These are phyloP conservation scores for Neoniphon sammara DNA, from an alignment of 2,797 vertebrate species.

Conservation along the genomic window DNA sequence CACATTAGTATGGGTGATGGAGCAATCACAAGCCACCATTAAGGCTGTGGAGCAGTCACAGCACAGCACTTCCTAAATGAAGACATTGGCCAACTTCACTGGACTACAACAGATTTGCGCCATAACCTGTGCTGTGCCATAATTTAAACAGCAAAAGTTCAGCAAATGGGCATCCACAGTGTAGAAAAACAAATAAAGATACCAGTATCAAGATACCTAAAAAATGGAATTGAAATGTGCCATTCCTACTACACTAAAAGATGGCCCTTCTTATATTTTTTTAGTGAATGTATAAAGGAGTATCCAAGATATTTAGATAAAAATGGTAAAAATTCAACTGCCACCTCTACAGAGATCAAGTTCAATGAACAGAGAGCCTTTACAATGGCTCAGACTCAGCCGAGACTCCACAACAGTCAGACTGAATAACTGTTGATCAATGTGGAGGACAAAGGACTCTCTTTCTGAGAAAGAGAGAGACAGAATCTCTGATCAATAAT, in stretches of 20 bases:
- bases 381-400: slow-evolving; percentile 51
- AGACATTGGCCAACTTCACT: slow-evolving; percentile 35
- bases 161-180: slow-evolving; percentile 13
- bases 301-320: neutral
- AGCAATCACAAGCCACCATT: slow-evolving; percentile 80
- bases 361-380: slow-evolving; percentile 36
- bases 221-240: neutral
- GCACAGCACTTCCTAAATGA: slow-evolving; percentile 60
- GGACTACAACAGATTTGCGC: slow-evolving; percentile 32
- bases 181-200: slow-evolving; percentile 14
- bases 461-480: slow-evolving; percentile 65
- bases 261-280: no score
- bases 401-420: slow-evolving; percentile 49
- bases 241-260: neutral
- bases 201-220: neutral
- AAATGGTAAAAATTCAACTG: neutral
- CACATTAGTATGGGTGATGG: slow-evolving; percentile 83
- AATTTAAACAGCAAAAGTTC: slow-evolving; percentile 12
- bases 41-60: slow-evolving; percentile 64
- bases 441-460: slow-evolving; percentile 62
- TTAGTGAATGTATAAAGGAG: neutral
- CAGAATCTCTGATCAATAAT: slow-evolving; percentile 76
- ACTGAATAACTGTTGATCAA: slow-evolving; percentile 74
- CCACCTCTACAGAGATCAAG: slow-evolving; percentile 17
- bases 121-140: slow-evolving; percentile 7